phyloP scores from a whole-genome alignment of 2,888 invertebrate genomes.

The Xylophagus ater region DNA sequence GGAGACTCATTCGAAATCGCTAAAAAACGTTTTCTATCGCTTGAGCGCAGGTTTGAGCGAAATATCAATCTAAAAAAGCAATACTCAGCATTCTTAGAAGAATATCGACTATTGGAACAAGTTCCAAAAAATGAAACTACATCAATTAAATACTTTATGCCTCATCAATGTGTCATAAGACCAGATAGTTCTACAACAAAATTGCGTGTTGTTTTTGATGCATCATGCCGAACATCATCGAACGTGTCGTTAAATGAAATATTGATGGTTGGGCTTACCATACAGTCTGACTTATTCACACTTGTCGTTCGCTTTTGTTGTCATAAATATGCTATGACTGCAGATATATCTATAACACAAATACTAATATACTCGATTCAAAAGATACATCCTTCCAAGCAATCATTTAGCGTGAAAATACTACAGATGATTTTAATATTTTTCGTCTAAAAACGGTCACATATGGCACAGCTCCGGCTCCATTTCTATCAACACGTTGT shows the following conservation, averaged over 20 bases:
- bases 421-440: background rate
- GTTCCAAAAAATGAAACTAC: background rate
- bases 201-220: constrained; percentile 15
- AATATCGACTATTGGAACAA: constrained; percentile 10
- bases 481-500: constrained; percentile 15
- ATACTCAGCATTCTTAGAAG: constrained; percentile 11
- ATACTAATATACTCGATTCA: background rate
- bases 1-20: constrained; percentile 8
- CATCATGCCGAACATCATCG: background rate
- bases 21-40: background rate
- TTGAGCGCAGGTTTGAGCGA: background rate
- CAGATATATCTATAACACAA: background rate
- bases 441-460: constrained; percentile 15
- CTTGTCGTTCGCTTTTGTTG: constrained; percentile 5
- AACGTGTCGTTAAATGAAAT: constrained; percentile 12
- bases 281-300: constrained; percentile 7
- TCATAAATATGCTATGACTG: background rate
- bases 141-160: constrained; percentile 8
- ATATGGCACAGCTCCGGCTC: constrained; percentile 16
- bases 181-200: constrained; percentile 12
- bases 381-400: background rate
- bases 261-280: constrained; percentile 2
- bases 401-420: background rate
- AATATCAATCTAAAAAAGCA: background rate
- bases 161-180: constrained; percentile 12